phyloP scores from a whole-genome alignment of 1,140 invertebrate species.

The Drosophila pallidifrons region DNA sequence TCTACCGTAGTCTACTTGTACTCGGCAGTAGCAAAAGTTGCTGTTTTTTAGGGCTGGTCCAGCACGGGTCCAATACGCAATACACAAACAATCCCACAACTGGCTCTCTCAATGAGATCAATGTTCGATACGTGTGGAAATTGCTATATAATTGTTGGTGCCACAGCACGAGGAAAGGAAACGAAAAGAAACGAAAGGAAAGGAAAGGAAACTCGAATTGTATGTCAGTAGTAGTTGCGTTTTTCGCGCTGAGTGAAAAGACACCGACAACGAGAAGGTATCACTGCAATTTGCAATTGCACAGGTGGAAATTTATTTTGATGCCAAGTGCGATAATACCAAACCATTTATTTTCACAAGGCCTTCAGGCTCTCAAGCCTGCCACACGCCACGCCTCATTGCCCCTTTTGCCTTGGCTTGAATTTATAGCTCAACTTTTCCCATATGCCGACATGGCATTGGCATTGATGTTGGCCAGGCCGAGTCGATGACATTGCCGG shows the following conservation, averaged over 20 bases:
- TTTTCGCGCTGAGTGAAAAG: slow-evolving; percentile 57
- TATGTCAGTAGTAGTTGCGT: slow-evolving; percentile 34
- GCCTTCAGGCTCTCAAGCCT: background rate
- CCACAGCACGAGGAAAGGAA: slow-evolving; percentile 63
- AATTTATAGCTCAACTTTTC: slow-evolving; percentile 55
- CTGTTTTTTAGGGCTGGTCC: slow-evolving; percentile 13
- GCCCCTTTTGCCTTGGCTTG: slow-evolving; percentile 45
- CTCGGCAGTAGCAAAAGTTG: slow-evolving; percentile 16
- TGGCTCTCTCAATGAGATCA: slow-evolving; percentile 63
- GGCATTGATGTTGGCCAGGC: slow-evolving; percentile 45
- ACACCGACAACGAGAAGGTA: slow-evolving; percentile 48
- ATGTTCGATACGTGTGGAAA: slow-evolving; percentile 79
- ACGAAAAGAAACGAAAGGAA: slow-evolving; percentile 68
- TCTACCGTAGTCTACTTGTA: slow-evolving; percentile 43
- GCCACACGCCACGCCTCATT: background rate
- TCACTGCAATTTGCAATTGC: slow-evolving; percentile 80
- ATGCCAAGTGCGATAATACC: slow-evolving; percentile 78
- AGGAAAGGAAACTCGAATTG: slow-evolving; percentile 69
- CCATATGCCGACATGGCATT: slow-evolving; percentile 38
- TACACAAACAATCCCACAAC: too few relatives aligned
- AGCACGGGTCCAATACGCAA: background rate
- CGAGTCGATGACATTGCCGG: slow-evolving; percentile 55
- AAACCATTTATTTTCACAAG: slow-evolving; percentile 69
- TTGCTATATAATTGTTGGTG: slow-evolving; percentile 74
- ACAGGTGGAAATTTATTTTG: slow-evolving; percentile 82